A percentile compares a stretch with the other conserved stretches of the same genome.
phyloP scores from a whole-genome alignment of 1,140 invertebrate genomes.

The Brachionus asplanchnoidis region DNA sequence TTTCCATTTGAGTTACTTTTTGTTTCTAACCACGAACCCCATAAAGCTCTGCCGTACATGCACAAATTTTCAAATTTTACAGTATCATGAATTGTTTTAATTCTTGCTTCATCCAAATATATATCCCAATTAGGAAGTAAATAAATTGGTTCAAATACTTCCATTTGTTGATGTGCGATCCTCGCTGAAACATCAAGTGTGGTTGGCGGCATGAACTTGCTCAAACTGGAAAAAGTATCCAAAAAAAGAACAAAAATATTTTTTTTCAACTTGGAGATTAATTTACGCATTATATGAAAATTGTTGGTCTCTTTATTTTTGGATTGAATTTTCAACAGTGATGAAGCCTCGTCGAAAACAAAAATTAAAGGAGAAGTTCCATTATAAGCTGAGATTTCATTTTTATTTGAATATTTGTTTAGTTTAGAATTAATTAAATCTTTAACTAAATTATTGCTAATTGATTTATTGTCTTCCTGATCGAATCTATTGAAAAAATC shows the following conservation, averaged over 20 bases:
- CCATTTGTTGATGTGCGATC: neutral
- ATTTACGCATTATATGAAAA: neutral
- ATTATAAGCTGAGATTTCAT: neutral
- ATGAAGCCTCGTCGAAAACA: neutral
- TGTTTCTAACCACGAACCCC: neutral
- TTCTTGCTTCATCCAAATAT: neutral
- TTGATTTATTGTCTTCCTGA: neutral
- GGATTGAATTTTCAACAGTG: neutral
- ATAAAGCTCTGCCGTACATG: neutral
- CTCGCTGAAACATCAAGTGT: neutral
- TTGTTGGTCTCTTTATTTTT: neutral
- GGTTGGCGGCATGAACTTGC: neutral
- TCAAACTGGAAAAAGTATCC: neutral
- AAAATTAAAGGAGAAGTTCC: neutral
- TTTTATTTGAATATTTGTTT: neutral
- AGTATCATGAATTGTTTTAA: neutral
- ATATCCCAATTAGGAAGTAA: conserved; percentile 15
- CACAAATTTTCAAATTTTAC: conserved; percentile 16
- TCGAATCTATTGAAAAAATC: neutral
- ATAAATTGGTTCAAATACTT: conserved; percentile 4
- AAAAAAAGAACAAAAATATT: neutral
- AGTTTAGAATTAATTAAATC: neutral
- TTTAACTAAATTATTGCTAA: neutral
- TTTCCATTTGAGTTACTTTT: neutral
- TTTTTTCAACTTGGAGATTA: neutral